phyloP scores from a whole-genome alignment of 2,113 vertebrate species.

The Lynx canadensis region DNA sequence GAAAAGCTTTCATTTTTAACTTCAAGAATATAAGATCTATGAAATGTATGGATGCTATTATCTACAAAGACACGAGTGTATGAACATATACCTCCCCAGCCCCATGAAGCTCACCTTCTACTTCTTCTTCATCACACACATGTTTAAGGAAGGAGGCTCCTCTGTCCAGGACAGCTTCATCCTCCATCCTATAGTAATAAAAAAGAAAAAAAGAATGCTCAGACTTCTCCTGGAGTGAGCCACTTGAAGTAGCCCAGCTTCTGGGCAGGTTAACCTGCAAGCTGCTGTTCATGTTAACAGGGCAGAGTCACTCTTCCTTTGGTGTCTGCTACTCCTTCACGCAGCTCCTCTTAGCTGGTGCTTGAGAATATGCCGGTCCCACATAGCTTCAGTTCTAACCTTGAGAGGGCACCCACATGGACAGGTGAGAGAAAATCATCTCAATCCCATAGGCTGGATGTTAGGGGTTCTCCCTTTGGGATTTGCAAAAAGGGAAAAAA shows the following conservation, averaged over 20 bases:
- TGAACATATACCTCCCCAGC: slow-evolving; percentile 27
- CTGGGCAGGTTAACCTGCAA: slow-evolving; percentile 91
- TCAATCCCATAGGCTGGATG: slow-evolving; percentile 51
- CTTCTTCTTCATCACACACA: slow-evolving; percentile 96
- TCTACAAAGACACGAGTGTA: neutral
- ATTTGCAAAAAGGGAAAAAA: neutral
- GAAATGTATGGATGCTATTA: neutral
- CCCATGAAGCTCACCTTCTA: slow-evolving; percentile 92
- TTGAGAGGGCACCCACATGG: slow-evolving; percentile 81
- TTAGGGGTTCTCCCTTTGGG: slow-evolving; percentile 2
- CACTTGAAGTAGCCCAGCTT: slow-evolving; percentile 88
- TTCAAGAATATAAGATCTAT: neutral
- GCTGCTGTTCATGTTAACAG: slow-evolving; percentile 86
- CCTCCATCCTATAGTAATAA: slow-evolving; percentile 99
- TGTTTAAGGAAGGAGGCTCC: slow-evolving; percentile 97
- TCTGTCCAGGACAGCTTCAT: slow-evolving; percentile 98
- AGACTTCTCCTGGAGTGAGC: slow-evolving; percentile 95
- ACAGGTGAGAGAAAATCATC: slow-evolving; percentile 81
- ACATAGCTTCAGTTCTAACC: slow-evolving; percentile 79
- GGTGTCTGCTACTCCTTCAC: slow-evolving; percentile 81
- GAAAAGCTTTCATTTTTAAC: slow-evolving; percentile 29
- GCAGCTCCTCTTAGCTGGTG: slow-evolving; percentile 78
- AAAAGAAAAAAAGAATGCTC: slow-evolving; percentile 99
- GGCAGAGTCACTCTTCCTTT: slow-evolving; percentile 72
- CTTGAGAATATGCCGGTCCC: slow-evolving; percentile 70